Conservation (phyloP, 2,797 vertebrate genomes). For the Pelobates cultripes region DNA sequence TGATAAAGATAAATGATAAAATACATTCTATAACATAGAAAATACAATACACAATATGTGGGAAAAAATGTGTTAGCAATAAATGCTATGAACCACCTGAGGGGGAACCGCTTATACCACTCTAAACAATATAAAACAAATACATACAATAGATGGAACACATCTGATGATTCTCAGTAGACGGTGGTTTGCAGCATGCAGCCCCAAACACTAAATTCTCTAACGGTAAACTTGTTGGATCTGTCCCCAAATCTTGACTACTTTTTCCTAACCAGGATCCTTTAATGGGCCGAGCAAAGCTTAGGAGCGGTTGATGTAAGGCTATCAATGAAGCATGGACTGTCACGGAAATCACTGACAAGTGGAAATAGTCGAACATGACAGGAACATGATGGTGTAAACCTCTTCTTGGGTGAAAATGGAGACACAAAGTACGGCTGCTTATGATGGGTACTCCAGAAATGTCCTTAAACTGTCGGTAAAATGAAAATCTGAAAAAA, state of each 20-base stretch:
- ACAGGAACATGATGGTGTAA: constrained; percentile 95
- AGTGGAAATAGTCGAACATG: constrained; percentile 99
- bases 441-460: constrained; percentile 85
- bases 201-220: constrained; percentile 94
- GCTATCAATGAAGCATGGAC: constrained; percentile 91
- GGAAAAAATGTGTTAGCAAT: too few relatives aligned
- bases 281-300: constrained; percentile 89
- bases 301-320: constrained; percentile 94
- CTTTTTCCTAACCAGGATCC: constrained; percentile 92
- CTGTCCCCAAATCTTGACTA: constrained; percentile 73
- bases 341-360: constrained; percentile 92
- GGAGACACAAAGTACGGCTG: constrained; percentile 89
- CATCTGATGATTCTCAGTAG: constrained; percentile 75
- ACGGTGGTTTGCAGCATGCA: constrained; percentile 90
- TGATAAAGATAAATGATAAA: too few relatives aligned
- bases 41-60: too few relatives aligned
- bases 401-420: constrained; percentile 87
- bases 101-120: too few relatives aligned
- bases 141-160: too few relatives aligned
- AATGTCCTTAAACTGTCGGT: constrained; percentile 75
- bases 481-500: too few relatives aligned
- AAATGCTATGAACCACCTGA: too few relatives aligned
- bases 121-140: too few relatives aligned
- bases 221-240: constrained; percentile 85
- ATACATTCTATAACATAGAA: too few relatives aligned